phyloP scores from a whole-genome alignment of 2,888 invertebrate species.

The Candidula unifasciata region DNA sequence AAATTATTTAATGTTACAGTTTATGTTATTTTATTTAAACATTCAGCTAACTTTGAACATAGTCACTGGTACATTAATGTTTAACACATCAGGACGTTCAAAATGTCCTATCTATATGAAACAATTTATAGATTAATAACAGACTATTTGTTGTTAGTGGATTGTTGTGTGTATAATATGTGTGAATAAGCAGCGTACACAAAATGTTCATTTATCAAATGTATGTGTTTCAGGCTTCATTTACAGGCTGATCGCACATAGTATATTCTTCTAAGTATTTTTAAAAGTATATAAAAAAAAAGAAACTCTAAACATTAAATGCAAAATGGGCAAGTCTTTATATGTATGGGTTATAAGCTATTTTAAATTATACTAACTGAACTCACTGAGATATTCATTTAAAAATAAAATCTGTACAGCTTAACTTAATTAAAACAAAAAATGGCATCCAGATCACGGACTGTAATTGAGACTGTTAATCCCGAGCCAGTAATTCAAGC shows the following conservation, averaged over 20 bases:
- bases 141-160: conserved; percentile 53
- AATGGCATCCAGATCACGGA: conserved; percentile 43
- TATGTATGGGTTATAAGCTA: background rate
- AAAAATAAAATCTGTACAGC: too few species aligned
- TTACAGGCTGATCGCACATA: background rate
- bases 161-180: conserved; percentile 27
- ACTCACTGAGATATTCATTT: background rate
- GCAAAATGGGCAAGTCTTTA: background rate
- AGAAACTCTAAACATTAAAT: background rate
- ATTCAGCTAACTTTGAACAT: background rate
- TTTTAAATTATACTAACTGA: background rate
- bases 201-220: background rate
- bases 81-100: background rate
- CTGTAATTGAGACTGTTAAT: conserved; percentile 48
- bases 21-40: background rate
- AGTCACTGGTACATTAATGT: background rate
- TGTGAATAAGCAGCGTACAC: conserved; percentile 12
- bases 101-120: background rate
- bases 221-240: background rate
- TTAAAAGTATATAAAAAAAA: too few species aligned
- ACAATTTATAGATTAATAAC: background rate
- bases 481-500: conserved; percentile 67
- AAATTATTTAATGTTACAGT: background rate
- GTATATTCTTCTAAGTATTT: background rate
- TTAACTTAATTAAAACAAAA: too few species aligned